Conservation (phyloP, 2,888 invertebrate genomes). For the Ashinkailepas kermadecensis region DNA sequence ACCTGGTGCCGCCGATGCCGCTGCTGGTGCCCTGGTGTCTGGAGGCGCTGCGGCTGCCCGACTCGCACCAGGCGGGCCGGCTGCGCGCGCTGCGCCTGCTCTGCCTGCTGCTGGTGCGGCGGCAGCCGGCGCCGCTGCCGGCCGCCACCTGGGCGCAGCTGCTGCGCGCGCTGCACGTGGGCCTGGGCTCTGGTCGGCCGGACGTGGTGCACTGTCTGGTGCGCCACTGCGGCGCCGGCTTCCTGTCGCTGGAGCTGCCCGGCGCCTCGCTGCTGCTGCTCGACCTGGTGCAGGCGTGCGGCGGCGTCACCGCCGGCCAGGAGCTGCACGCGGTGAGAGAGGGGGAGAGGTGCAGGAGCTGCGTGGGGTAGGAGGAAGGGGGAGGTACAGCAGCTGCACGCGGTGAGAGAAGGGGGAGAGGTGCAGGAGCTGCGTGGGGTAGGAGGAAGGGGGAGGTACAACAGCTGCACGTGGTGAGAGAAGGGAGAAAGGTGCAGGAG, state of each 20-base stretch:
- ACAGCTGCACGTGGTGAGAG: too few species aligned
- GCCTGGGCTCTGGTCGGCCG: conserved; percentile 52
- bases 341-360: conserved; percentile 17
- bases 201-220: conserved; percentile 69
- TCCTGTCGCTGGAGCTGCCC: conserved; percentile 77
- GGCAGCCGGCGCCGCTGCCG: conserved; percentile 48
- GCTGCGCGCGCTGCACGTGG: conserved; percentile 72
- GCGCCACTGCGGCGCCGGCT: conserved; percentile 70
- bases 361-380: too few species aligned
- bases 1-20: conserved; percentile 72
- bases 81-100: conserved; percentile 76
- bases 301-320: conserved; percentile 66
- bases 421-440: too few species aligned
- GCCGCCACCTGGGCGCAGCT: conserved; percentile 72
- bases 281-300: conserved; percentile 85
- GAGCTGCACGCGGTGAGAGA: conserved; percentile 35
- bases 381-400: too few species aligned
- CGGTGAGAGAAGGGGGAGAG: too few species aligned
- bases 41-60: conserved; percentile 61
- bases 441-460: too few species aligned
- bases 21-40: conserved; percentile 88
- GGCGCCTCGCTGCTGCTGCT: conserved; percentile 78
- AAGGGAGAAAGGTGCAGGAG: too few species aligned
- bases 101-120: conserved; percentile 67
- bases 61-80: conserved; percentile 67